Base-by-base conservation (phyloP, 2,797 vertebrate species). In the Clarias fuscus region DNA sequence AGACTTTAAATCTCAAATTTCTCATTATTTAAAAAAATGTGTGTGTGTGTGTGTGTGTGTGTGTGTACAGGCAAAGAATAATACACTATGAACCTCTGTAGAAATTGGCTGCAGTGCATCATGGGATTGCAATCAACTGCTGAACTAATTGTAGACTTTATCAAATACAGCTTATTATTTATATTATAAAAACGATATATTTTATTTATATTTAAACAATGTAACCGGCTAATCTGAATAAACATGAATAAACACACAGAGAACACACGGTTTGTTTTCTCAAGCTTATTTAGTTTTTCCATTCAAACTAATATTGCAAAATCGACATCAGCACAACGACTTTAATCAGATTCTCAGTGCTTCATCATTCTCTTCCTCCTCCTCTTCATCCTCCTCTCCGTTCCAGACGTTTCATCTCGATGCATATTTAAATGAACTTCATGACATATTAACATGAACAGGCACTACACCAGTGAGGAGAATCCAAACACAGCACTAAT, bases 391-490 rank as follows among this genome's bases (percentile, higher is more conserved):
- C 4, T 56, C 93, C 5, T 80, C 17, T n/a, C 14, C 56, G 92
- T 92, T 94, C 93, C 91, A 93, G 59, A 64, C 59, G 92, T 91
- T 91, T 95, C 91, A 94, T 93, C 91, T 95, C 94, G 94, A 95
- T 95, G 95, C 94, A 95, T 95, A 95, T 96, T 95, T 94, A 95
- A 95, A 95, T 94, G 87, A 95, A 94, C 91, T 89, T 93, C 86
- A 93, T 94, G 92, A 95, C 93, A 95, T 94, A 95, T 93, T 94
- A 92, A 94, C 94, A 96, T 95, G 94, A 96, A 95, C 94, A 96
- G 95, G 95, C 94, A 95, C 94, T 95, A 96, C 95, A 96, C 95
- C 95, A 95, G 93, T 95, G 94, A 95, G 93, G 93, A 96, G 95
- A 94, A 94, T 91, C 93, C 93, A 84, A 94, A 91, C 93, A 96